A percentile compares a stretch with the other conserved stretches of the same genome.
phyloP scores from a whole-genome alignment of 92 coral and sea anemone genomes.

The Bergia puertoricense region DNA sequence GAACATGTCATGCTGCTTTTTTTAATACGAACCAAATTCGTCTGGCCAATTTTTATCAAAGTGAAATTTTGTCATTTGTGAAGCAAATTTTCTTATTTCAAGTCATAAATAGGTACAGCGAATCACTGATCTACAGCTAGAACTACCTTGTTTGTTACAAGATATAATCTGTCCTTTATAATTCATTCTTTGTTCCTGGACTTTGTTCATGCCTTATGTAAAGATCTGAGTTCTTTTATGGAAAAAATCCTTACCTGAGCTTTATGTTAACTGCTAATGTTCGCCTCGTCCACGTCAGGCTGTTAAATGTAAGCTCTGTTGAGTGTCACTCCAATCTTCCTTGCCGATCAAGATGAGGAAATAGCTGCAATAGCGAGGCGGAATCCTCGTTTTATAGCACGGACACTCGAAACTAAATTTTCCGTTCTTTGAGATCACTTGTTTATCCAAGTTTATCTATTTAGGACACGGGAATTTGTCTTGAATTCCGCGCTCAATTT shows the following conservation, averaged over 20 bases:
- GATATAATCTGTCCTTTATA: neutral
- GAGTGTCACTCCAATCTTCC: neutral
- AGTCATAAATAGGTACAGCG: neutral
- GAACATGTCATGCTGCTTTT: neutral
- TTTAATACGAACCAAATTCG: no score
- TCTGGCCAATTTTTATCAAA: no score
- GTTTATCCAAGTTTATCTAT: neutral
- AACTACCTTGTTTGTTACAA: neutral
- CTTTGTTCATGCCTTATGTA: neutral
- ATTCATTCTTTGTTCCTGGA: neutral
- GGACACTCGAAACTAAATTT: constrained; percentile 1
- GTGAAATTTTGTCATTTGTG: neutral
- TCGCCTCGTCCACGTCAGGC: neutral
- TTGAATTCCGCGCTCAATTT: constrained; percentile 14
- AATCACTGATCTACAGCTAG: neutral
- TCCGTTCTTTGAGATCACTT: neutral
- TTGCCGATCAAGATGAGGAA: neutral
- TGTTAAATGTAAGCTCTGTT: neutral
- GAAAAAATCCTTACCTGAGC: neutral
- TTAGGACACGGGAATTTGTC: neutral
- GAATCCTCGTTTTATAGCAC: constrained; percentile 6
- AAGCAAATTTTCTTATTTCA: neutral
- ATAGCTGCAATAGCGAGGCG: neutral
- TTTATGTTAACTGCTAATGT: neutral
- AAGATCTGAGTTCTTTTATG: neutral